Evolutionary conservation across 2,113 vertebrate species (phyloP).

Genomic region (Lates calcarifer): DNA sequence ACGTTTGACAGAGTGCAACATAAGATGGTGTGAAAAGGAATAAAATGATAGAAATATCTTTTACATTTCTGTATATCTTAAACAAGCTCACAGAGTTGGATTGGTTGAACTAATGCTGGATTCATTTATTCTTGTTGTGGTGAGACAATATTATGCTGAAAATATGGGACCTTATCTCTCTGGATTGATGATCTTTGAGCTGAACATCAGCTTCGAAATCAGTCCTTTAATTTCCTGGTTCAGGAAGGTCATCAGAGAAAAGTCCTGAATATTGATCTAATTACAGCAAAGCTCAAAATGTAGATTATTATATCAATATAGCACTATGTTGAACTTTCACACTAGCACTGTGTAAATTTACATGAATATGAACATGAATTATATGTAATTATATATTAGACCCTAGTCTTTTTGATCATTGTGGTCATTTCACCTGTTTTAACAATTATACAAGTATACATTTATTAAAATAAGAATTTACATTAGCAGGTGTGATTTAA

Average conservation of each 20-base stretch:
- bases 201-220: neutral
- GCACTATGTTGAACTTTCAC: no score
- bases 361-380: no score
- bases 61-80: neutral
- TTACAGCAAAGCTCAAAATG: neutral
- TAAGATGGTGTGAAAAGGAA: neutral
- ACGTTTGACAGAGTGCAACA: conserved; percentile 39
- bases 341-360: no score
- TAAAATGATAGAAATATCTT: neutral
- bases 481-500: no score
- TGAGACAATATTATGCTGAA: neutral
- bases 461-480: no score
- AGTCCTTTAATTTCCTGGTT: neutral
- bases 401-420: no score
- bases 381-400: no score
- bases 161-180: neutral
- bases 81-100: neutral
- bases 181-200: neutral
- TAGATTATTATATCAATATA: neutral
- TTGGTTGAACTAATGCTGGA: neutral
- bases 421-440: no score
- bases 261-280: neutral
- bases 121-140: neutral
- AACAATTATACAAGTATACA: no score
- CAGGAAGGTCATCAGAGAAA: neutral